These are phyloP conservation scores for Formica exsecta DNA, from an alignment of 1,140 invertebrate species.

Conservation along the genomic window DNA sequence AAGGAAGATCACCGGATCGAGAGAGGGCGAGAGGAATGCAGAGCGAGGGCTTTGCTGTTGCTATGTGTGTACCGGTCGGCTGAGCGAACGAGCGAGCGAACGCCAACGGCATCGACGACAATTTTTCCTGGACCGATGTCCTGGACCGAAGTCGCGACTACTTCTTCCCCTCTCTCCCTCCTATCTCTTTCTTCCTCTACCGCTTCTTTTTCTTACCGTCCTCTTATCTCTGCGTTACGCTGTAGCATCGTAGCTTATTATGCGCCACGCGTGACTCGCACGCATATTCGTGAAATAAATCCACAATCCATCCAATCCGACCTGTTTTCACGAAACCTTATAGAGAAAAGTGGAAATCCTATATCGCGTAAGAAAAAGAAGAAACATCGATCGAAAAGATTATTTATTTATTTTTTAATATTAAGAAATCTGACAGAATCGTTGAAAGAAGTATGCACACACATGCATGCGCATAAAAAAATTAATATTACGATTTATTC, in stretches of 20 bases:
- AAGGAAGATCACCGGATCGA: conserved; percentile 43
- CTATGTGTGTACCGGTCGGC: conserved; percentile 77
- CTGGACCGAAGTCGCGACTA: neutral
- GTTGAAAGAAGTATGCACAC: neutral
- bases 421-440: neutral
- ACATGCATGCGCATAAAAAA: neutral
- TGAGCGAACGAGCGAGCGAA: conserved; percentile 20
- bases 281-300: neutral
- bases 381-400: neutral
- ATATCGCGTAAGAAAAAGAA: neutral
- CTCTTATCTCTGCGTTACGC: conserved; percentile 28
- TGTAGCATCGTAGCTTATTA: neutral
- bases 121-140: conserved; percentile 64
- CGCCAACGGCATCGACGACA: conserved; percentile 68
- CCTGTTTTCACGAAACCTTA: neutral
- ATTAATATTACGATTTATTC: neutral
- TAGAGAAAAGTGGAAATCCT: neutral
- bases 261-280: conserved; percentile 19
- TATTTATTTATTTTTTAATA: neutral
- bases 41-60: conserved; percentile 77
- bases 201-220: conserved; percentile 27
- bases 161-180: neutral
- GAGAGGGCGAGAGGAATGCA: conserved; percentile 65
- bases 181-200: neutral
- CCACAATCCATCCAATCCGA: no score